Base-by-base conservation (phyloP, 2,113 vertebrate species). In the Larimichthys crocea region DNA sequence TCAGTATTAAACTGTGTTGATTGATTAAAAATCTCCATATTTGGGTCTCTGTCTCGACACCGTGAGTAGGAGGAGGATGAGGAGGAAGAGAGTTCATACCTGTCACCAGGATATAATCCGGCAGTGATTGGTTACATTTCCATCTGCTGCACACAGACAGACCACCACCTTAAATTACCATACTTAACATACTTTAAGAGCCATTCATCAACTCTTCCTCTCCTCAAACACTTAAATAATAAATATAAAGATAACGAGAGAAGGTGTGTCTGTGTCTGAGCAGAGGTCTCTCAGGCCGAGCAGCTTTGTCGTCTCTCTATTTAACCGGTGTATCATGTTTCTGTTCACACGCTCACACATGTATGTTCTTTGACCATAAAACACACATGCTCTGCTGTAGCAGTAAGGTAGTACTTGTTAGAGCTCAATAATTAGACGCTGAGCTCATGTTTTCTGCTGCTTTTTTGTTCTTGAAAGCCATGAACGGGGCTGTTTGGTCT, bases 291-390 rank as follows among this genome's bases (percentile, higher is more conserved):
- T 48, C 24, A 60, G 72, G 29, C 59, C 19, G 8, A 0, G 20
- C 78, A 67, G 61, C 67, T 20, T 75, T 17, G 2, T 7, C 0
- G 46, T 49, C 42, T 63, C 79, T 55, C 11, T 0, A 55, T 67
- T 71, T 63, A 81, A 81, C 56, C 68, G 62, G 50, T n/a, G 44
- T 59, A 86, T 79, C 75, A 0, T 56, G 80, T 86, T 83, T 50
- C 80, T 10, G 14, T 86, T 86, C 85, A 72, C 80, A 80, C 17
- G 40, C 64, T 77, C 50, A 5, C 0, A 65, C 0, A 65, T 49
- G 15, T 29, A 19, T 55, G 48, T 62, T 55, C 24, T 76, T 42
- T 31, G 16, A 44, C 60, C 66, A 24, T 46, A 35, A 60, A 48
- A 60, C n/a, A 29, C 12, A 62, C 46, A 55, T 48, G 52, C 9